Base-by-base conservation (phyloP, 2,113 vertebrate species). In the Cranoglanis bouderius region DNA sequence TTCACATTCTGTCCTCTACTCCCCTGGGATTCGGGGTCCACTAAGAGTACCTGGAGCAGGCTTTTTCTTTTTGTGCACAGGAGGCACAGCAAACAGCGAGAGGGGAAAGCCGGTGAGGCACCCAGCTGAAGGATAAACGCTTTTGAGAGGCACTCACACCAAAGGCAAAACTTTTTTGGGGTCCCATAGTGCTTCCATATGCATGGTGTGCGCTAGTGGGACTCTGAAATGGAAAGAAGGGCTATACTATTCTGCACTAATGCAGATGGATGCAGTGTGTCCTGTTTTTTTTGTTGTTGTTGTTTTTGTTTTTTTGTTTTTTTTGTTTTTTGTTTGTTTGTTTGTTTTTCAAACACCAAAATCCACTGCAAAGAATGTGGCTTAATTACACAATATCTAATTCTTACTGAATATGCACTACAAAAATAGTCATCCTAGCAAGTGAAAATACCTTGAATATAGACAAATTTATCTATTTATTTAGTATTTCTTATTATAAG, bases 1-100 rank as follows among this genome's bases (percentile, higher is more conserved):
- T 95, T 94, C 92, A 91, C 93, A 94, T 95, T 94, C 94, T 92
- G 92, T 91, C 86, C 91, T 91, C 90, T 90, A 89, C 92, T 94
- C 93, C 94, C 94, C 89, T 88, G 93, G 94, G 94, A 94, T 93
- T 89, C 72, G 84, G 80, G 43, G 87, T 91, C 85, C 82, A 74
- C 57, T 77, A 90, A 91, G 92, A 93, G 92, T 93, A 95, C 94
- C 93, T 93, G 92, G 91, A 91, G 93, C 89, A 86, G 86, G 88
- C 93, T 87, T 90, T 87, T 72, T 49, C n/a, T 92, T 93, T 94
- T 94, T 94, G 94, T 95, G 92, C 93, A 85, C 90, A 65, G 85
- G 82, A 82, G 81, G 86, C 92, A 90, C 49, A 90, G 89, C 86
- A 90, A 92, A 90, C 93, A 93, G 89, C 72, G 88, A 90, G 80